phyloP scores from a whole-genome alignment of 2,797 vertebrate species.

The Galaxias olidus region DNA sequence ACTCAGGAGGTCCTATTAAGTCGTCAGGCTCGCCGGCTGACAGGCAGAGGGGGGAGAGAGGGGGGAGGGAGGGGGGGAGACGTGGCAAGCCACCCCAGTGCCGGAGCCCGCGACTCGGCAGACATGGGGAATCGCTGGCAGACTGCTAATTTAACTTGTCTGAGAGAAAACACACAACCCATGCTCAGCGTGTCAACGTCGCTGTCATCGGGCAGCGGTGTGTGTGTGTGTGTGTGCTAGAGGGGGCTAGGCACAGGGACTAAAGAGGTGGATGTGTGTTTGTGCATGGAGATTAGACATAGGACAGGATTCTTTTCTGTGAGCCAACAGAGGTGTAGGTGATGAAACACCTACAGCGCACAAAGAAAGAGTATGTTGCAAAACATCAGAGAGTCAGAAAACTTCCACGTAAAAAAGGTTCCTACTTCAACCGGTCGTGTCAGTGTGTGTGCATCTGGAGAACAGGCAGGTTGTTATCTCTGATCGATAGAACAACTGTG shows the following conservation, averaged over 20 bases:
- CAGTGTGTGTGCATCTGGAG: no score
- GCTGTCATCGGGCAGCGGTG: slow-evolving; percentile 75
- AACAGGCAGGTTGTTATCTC: slow-evolving; percentile 56
- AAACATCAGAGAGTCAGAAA: no score
- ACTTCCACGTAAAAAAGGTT: no score
- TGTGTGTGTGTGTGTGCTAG: slow-evolving; percentile 4
- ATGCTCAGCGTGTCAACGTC: slow-evolving; percentile 89
- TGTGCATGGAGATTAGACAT: not conserved
- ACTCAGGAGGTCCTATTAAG: slow-evolving; percentile 99
- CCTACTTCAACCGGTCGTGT: no score
- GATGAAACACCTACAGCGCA: not conserved
- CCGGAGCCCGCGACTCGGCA: slow-evolving; percentile 29
- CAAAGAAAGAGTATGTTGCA: not conserved
- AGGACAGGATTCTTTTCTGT: not conserved
- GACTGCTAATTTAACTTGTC: slow-evolving; percentile 98
- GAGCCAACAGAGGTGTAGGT: no score
- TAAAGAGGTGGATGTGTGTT: slow-evolving; percentile 62
- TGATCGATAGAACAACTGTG: slow-evolving; percentile 84
- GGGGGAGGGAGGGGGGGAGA: slow-evolving; percentile 79
- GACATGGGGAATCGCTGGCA: slow-evolving; percentile 84
- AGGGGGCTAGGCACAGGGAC: no score
- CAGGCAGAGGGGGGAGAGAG: slow-evolving; percentile 56
- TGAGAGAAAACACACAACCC: slow-evolving; percentile 80
- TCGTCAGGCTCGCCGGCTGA: slow-evolving; percentile 87
- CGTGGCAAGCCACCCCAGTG: slow-evolving; percentile 51